Evolutionary conservation across 2,888 invertebrate species (phyloP), one percentile per base, ranked within the genome.

Genomic region (Dryomyza anilis): DNA sequence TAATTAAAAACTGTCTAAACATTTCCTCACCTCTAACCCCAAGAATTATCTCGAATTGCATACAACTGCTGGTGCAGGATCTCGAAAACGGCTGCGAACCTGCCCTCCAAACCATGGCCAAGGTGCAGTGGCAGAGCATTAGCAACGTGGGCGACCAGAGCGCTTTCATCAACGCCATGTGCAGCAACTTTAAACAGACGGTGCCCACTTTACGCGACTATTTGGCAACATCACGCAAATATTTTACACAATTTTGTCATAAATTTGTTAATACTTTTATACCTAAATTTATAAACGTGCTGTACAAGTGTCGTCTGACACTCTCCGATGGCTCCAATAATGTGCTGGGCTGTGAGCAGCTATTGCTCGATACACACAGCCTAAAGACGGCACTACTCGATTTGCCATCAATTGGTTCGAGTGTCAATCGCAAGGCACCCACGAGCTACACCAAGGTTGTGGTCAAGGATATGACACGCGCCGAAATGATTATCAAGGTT

Each of bases 401-500:
- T 81, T 85, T 99, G 71, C 99, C 99, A 0, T 94, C 95, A 0
- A 90, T 96, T 25, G 94, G 94, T 0, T 95, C 95, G 1, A 92
- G 93, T 74, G 91, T 96, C 0, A 90, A 90, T 68, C 86, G 96
- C 7, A 94, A 94, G 73, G 94, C 96, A 5, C 97, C 97, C 0
- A 91, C 94, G 0, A 93, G 94, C 68, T 96, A 90, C 70, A 89
- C 91, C 0, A 92, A 92, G 78, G 91, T 91, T 4, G 87, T 87
- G 0, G 85, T 86, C 7, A 87, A 86, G 91, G 84, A 97, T 36
- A 98, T 99, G 96, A 95, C 95, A 0, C 94, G 95, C 77, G 98
- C 98, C 0, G 99, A 99, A 83, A 97, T 98, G 95, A 93, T 99
- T 43, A 85, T 99, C n/a, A 99, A 99, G 85, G 88, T 98, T 30